Conservation (phyloP, 2,113 vertebrate genomes). For the Protomyctophum bolini region DNA sequence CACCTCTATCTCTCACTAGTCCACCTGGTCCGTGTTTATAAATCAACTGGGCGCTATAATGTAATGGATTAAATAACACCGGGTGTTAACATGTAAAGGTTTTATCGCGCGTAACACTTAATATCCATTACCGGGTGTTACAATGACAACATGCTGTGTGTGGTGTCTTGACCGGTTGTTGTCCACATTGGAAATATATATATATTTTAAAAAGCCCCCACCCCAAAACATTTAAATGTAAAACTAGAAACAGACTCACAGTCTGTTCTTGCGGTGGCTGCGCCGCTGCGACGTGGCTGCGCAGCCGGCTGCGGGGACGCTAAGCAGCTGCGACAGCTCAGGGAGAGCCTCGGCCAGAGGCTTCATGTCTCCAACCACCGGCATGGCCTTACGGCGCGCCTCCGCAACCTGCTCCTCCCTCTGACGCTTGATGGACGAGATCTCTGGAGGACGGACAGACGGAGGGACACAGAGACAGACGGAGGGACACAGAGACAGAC, state of each 20-base stretch:
- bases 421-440: conserved; percentile 82
- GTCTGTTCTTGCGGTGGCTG: conserved; percentile 59
- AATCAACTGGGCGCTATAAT: no score
- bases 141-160: no score
- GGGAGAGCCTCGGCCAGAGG: conserved; percentile 88
- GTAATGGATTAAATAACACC: no score
- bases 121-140: no score
- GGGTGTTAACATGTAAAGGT: no score
- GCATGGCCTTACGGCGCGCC: conserved; percentile 78
- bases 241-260: conserved; percentile 37
- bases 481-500: background rate
- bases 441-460: conserved; percentile 76
- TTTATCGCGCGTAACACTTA: no score
- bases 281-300: conserved; percentile 9
- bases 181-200: no score
- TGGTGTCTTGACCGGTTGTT: no score
- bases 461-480: background rate
- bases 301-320: background rate
- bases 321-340: conserved; percentile 80
- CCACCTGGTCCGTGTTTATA: no score
- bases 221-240: no score
- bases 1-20: no score
- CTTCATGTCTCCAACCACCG: conserved; percentile 90
- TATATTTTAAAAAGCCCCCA: no score
- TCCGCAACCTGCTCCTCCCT: conserved; percentile 80